Percentiles rank a stretch among this genome's conserved stretches.
Conservation (phyloP, 2,113 vertebrate genomes). For the Sorex araneus region DNA sequence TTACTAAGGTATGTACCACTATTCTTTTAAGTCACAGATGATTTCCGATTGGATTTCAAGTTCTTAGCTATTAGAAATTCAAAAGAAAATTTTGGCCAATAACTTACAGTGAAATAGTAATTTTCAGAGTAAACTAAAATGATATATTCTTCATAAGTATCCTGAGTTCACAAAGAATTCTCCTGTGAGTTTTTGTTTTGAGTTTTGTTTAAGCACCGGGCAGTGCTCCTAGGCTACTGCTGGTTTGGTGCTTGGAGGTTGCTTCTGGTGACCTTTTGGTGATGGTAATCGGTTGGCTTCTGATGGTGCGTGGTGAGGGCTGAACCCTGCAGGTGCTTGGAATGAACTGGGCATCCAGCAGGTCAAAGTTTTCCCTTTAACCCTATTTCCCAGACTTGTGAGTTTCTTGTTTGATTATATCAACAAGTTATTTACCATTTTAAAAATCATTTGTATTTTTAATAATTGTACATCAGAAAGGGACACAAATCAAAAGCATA, state of each 20-base stretch:
- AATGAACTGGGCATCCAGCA: too few species aligned
- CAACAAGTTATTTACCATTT: background rate
- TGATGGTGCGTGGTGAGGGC: too few species aligned
- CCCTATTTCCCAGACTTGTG: background rate
- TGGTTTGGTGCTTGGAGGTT: too few species aligned
- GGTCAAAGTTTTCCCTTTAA: too few species aligned
- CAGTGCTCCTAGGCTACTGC: too few species aligned
- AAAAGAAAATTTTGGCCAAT: background rate
- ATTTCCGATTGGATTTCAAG: rapidly evolving
- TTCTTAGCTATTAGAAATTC: background rate
- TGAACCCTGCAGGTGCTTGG: too few species aligned
- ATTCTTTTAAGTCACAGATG: background rate
- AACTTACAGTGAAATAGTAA: slow-evolving; percentile 6
- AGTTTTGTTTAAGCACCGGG: too few species aligned
- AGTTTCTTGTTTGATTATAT: background rate
- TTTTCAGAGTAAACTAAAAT: slow-evolving; percentile 4
- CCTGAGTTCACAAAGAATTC: background rate
- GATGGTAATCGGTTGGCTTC: too few species aligned
- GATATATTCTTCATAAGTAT: background rate
- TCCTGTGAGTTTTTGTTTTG: background rate
- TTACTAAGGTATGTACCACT: background rate
- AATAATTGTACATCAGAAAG: background rate
- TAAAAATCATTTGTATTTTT: background rate
- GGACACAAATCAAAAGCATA: background rate
- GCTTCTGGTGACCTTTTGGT: too few species aligned